Conservation (phyloP, 2,888 invertebrate species). For the Acanthosoma haemorrhoidale region DNA sequence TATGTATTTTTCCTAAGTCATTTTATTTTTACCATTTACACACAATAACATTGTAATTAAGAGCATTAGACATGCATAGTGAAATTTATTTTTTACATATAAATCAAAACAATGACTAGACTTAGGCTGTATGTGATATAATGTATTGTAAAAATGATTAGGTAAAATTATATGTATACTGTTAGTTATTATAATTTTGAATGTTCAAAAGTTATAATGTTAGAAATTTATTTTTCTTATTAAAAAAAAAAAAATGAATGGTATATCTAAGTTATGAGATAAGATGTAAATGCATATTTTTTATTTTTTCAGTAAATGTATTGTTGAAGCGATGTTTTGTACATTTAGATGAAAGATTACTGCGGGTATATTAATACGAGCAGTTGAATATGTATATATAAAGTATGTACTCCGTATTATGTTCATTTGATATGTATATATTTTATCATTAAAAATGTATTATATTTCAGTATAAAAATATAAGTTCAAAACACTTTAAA, state of each 20-base stretch:
- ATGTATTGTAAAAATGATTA: constrained; percentile 1
- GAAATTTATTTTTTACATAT: not conserved
- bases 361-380: not conserved
- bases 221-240: constrained; percentile 12
- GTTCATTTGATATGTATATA: constrained; percentile 7
- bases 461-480: not conserved
- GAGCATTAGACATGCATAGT: not conserved
- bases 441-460: not conserved
- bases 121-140: not conserved
- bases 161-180: not conserved
- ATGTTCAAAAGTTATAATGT: not conserved
- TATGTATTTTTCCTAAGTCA: no score
- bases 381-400: not conserved
- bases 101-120: constrained; percentile 4
- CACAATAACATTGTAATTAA: no score
- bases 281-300: not conserved
- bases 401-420: not conserved
- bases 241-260: not conserved
- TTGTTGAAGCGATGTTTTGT: not conserved
- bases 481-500: no score
- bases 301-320: constrained; percentile 2
- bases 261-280: not conserved
- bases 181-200: not conserved
- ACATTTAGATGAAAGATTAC: not conserved
- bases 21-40: no score